Base-by-base conservation (phyloP, 2,113 vertebrate species). In the Hypanus sabinus region DNA sequence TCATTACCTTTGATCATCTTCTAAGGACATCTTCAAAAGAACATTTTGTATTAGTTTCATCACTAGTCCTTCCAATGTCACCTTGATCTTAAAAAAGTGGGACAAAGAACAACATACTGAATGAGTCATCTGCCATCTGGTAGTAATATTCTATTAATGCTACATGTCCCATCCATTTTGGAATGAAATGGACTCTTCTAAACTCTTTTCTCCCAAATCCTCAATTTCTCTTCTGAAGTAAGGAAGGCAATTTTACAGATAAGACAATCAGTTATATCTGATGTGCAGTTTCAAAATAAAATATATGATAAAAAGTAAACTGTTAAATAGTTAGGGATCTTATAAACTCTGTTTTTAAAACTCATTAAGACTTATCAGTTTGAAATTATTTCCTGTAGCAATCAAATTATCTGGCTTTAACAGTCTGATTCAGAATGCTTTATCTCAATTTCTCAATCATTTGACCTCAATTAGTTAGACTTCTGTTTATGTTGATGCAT, bases 381-480 rank as follows among this genome's bases (percentile, higher is more conserved):
- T 90, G 27, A 90, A 68, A n/a, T 68, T n/a, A 33, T 2, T 90
- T 33, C 57, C 85, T 65, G 5, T 65, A 62, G 30, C 12, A 88
- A 33, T 88, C 27, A 88, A 16, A 88, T 88, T 88, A 18, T 36
- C 76, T 79, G 57, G 85, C 55, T 87, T 27, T 27, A 30, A 60
- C 83, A 60, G 46, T 87, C 83, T 60, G 6, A 22, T 24, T 87
- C 83, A 60, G 60, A 60, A 30, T 57, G 22, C 16, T 24, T 60
- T 87, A 87, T 24, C 55, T 62, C 55, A 87, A 87, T 87, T 87
- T 60, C 57, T 87, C 55, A 87, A n/a, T 87, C 55, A 24, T 62
- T 55, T 87, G 83, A 87, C 46, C 38, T 85, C 18, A 57, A 85
- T 57, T 85, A 85, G 57, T 85, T 46, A 85, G 55, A 60, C 24